A percentile compares a stretch with the other conserved stretches of the same genome.
Evolutionary conservation across 2,888 invertebrate genomes (phyloP).

Genomic region (Seira musarum): DNA sequence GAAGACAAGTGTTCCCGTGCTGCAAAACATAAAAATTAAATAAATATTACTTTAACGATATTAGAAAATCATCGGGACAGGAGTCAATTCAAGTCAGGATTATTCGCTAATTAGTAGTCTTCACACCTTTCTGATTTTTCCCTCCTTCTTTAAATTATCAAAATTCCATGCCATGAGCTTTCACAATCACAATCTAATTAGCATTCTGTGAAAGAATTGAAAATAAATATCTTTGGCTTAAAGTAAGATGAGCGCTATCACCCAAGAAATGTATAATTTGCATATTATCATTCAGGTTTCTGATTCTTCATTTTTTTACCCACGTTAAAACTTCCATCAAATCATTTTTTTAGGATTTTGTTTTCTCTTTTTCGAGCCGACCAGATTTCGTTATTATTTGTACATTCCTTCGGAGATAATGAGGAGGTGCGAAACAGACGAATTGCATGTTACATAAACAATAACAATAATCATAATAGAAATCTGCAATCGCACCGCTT

Average conservation of each 20-base stretch:
- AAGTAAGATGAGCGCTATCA: too few species aligned
- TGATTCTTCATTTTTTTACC: not conserved
- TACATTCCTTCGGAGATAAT: constrained; percentile 20
- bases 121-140: constrained; percentile 36
- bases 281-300: not conserved
- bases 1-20: constrained; percentile 95
- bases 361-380: not conserved
- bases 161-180: not conserved
- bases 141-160: not conserved
- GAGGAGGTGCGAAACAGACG: constrained; percentile 46
- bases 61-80: not conserved
- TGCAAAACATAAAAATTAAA: constrained; percentile 74
- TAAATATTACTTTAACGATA: constrained; percentile 1
- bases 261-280: too few species aligned
- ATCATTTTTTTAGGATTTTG: too few species aligned
- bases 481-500: not conserved
- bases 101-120: constrained; percentile 48
- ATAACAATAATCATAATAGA: not conserved
- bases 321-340: not conserved
- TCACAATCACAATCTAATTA: not conserved
- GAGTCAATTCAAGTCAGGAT: not conserved
- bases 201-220: not conserved
- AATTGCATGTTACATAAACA: constrained; percentile 21
- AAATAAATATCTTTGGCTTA: not conserved
- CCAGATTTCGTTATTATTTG: too few species aligned